These are phyloP conservation scores for Anoplius nigerrimus DNA, from an alignment of 2,888 invertebrate species.

Conservation along the genomic window DNA sequence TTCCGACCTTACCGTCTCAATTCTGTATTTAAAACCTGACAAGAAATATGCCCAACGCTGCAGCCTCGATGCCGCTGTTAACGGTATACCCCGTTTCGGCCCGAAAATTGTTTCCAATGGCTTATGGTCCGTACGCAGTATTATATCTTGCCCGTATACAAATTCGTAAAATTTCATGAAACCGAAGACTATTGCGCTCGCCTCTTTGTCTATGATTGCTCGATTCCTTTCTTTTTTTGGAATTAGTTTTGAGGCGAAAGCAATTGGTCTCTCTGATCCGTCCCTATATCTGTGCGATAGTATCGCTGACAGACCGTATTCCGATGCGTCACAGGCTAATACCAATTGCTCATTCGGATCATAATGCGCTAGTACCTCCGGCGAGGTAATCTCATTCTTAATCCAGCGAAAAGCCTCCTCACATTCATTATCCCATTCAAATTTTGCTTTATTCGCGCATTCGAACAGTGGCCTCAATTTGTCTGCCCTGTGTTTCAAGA, in stretches of 20 bases:
- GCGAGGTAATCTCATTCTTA: conserved; percentile 42
- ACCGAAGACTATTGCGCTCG: conserved; percentile 37
- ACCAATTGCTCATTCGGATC: conserved; percentile 31
- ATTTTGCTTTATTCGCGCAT: conserved; percentile 42
- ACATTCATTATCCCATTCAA: conserved; percentile 54
- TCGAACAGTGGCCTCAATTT: conserved; percentile 54
- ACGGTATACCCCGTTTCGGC: conserved; percentile 28
- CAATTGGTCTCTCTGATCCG: conserved; percentile 30
- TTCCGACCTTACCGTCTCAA: conserved; percentile 22
- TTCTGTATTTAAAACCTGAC: conserved; percentile 26
- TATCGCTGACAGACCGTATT: conserved; percentile 33
- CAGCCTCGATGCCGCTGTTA: conserved; percentile 27
- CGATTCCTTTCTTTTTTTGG: conserved; percentile 27
- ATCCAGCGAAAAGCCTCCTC: conserved; percentile 53
- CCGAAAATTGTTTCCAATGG: conserved; percentile 20
- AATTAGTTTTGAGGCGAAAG: conserved; percentile 34
- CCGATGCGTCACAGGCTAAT: conserved; percentile 34
- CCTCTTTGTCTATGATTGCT: conserved; percentile 38
- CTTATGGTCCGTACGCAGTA: conserved; percentile 34
- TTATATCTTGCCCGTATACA: conserved; percentile 27
- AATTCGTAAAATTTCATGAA: conserved; percentile 37
- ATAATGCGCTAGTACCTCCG: conserved; percentile 40
- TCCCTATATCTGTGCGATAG: conserved; percentile 34
- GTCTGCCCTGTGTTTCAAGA: conserved; percentile 55
- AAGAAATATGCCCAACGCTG: conserved; percentile 36